Percentiles rank a stretch among this genome's conserved stretches.
Conservation (phyloP, 2,797 vertebrate genomes). For the Poecilia velifera region DNA sequence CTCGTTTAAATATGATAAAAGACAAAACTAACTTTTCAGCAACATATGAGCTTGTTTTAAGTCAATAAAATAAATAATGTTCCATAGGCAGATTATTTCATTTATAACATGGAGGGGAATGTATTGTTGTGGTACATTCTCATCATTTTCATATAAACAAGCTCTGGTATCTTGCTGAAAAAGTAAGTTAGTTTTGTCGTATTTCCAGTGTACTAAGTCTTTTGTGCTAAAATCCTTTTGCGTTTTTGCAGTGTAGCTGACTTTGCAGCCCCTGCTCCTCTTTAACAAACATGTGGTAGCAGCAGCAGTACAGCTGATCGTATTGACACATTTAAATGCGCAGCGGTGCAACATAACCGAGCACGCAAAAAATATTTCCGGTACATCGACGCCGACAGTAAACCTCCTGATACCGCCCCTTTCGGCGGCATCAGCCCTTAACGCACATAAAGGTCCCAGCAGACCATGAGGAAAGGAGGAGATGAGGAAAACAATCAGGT, state of each 20-base stretch:
- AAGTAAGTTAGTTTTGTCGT: no score
- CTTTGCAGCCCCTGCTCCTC: neutral
- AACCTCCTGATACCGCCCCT: neutral
- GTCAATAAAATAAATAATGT: no score
- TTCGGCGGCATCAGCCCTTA: neutral
- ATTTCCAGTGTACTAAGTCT: no score
- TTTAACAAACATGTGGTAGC: neutral
- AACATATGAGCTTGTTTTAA: no score
- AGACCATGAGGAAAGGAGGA: conserved; percentile 16
- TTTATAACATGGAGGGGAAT: no score
- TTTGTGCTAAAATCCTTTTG: no score
- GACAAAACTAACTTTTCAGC: no score
- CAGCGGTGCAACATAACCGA: neutral
- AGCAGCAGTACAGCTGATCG: neutral
- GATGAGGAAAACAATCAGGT: conserved; percentile 36
- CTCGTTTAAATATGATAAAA: no score
- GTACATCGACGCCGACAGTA: neutral
- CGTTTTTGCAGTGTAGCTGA: neutral
- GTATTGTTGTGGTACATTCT: no score
- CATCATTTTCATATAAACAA: no score
- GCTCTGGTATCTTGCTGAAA: no score
- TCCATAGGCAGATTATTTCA: no score
- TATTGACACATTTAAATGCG: neutral
- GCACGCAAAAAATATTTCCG: neutral
- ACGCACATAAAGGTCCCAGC: conserved; percentile 21